Evolutionary conservation across 2,888 invertebrate genomes (phyloP).

Genomic region (Galeruca laticollis): DNA sequence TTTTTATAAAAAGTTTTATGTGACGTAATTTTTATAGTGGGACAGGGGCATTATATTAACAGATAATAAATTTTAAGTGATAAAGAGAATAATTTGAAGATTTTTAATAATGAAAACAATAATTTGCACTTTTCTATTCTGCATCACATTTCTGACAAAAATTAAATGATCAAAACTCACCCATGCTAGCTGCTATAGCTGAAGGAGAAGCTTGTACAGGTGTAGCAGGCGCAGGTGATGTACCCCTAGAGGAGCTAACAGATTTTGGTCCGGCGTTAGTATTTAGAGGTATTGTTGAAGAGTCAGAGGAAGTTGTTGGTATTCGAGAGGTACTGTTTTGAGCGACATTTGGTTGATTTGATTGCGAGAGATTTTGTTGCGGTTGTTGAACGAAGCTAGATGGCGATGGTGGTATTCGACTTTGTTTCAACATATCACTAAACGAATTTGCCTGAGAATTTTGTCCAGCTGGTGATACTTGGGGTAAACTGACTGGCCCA

Average conservation of each 20-base stretch:
- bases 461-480: slow-evolving; percentile 64
- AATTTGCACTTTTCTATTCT: no score
- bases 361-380: slow-evolving; percentile 53
- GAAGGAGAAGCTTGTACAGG: slow-evolving; percentile 65
- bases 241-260: slow-evolving; percentile 73
- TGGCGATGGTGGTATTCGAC: slow-evolving; percentile 67
- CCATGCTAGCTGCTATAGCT: slow-evolving; percentile 66
- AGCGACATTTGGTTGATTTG: slow-evolving; percentile 58
- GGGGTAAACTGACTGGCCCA: slow-evolving; percentile 65
- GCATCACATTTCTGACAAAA: no score
- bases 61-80: no score
- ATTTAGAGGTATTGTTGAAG: slow-evolving; percentile 70
- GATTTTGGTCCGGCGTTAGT: slow-evolving; percentile 74
- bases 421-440: slow-evolving; percentile 72
- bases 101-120: no score
- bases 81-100: no score
- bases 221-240: slow-evolving; percentile 69
- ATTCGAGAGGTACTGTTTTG: slow-evolving; percentile 62
- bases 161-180: slow-evolving; percentile 52
- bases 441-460: slow-evolving; percentile 67
- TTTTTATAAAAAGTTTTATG: no score
- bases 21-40: no score
- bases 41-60: no score
- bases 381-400: slow-evolving; percentile 60
- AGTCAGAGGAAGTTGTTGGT: slow-evolving; percentile 58